Evolutionary conservation across 1,140 invertebrate genomes (phyloP), one percentile per base, ranked within the genome.

Genomic region (Aphidius ervi): DNA sequence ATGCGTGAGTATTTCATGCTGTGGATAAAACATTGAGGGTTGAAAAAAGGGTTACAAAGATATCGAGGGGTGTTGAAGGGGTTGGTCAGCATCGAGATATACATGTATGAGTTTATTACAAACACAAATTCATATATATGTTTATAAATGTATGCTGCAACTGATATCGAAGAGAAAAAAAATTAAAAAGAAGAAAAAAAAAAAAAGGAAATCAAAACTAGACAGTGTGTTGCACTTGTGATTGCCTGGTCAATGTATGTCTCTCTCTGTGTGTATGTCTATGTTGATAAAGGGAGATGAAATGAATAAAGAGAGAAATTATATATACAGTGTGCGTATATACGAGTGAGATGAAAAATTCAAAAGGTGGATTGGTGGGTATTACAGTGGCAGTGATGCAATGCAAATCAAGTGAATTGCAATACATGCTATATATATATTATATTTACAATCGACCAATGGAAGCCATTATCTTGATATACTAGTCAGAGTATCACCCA

Each of bases 351-450:
- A 41, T 37, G 42, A 42, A 39, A 40, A 54, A 41, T 41, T 6
- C 46, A 37, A 6, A 16, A 40, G 40, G 42, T 7, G 42, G 4
- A 10, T 6, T 6, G 42, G 6, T 43, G 39, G 40, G 52, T 54
- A 54, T 40, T 16, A n/a, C 58, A 60, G 62, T 68, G 68, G 46
- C 58, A 60, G 60, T 68, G 68, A 70, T 70, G 68, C 68, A 67
- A 70, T 70, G 67, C 68, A 70, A 70, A 70, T 70, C 69, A 70
- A 70, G 67, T 67, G 67, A 70, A 70, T 65, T 68, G 66, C 68
- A 64, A 66, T 45, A 49, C 23, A 52, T 41, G 37, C 45, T 57
- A 70, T 65, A 62, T 62, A 61, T 66, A 65, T 67, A 67, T 65
- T 65, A 67, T 63, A 61, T 65, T 55, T 31, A 16, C 46, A 65